Percentiles rank a stretch among this genome's conserved stretches.
These are phyloP conservation scores for Onchidella celtica DNA, from an alignment of 2,888 invertebrate genomes.

Conservation along the genomic window DNA sequence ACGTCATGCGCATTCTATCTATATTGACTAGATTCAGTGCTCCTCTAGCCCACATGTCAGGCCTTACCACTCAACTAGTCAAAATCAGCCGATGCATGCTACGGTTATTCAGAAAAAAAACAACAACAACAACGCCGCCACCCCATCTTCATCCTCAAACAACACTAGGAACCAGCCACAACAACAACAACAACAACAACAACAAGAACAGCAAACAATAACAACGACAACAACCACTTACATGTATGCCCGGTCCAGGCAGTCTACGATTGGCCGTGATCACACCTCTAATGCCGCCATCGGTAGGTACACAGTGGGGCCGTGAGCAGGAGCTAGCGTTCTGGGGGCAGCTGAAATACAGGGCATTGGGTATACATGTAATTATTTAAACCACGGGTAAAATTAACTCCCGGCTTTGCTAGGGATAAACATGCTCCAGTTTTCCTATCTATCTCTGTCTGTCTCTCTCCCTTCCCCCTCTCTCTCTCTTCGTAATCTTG, in stretches of 20 bases:
- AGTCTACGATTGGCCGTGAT: conserved; percentile 89
- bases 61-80: too few species aligned
- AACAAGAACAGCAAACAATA: conserved; percentile 7
- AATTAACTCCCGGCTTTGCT: too few species aligned
- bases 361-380: background rate
- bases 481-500: too few species aligned
- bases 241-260: conserved; percentile 89
- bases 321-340: conserved; percentile 88
- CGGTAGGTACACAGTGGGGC: conserved; percentile 90
- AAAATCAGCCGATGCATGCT: too few species aligned
- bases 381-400: too few species aligned
- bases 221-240: conserved; percentile 35
- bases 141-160: background rate
- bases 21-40: too few species aligned
- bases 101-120: too few species aligned
- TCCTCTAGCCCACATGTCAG: too few species aligned
- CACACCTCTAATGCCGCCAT: conserved; percentile 89
- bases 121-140: background rate
- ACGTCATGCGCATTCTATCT: too few species aligned
- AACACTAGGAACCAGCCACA: conserved; percentile 1
- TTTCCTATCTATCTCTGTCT: too few species aligned
- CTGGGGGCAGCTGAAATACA: conserved; percentile 87
- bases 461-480: too few species aligned
- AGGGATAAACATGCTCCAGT: too few species aligned
- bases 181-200: conserved; percentile 6